These are phyloP conservation scores for Pedetes capensis DNA, from an alignment of 2,113 vertebrate species.

Conservation along the genomic window DNA sequence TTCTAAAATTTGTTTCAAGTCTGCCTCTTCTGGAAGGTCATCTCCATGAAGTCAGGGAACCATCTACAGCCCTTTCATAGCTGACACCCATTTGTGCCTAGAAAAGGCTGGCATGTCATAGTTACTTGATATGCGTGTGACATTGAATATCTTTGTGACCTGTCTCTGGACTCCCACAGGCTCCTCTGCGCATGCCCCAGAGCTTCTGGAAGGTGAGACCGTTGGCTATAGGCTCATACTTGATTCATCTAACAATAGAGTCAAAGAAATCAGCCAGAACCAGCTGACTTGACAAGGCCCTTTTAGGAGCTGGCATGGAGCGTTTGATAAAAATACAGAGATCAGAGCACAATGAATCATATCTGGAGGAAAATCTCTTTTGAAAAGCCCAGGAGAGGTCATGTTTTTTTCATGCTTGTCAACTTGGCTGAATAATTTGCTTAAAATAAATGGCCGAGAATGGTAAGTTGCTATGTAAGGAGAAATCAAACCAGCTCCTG, in stretches of 20 bases:
- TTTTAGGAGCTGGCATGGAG: slow-evolving; percentile 60
- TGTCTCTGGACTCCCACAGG: not conserved
- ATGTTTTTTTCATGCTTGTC: slow-evolving; percentile 74
- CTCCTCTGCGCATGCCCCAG: not conserved
- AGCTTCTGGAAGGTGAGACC: slow-evolving; percentile 10
- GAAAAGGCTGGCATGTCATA: not conserved
- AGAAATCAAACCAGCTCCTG: not conserved
- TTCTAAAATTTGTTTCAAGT: not conserved
- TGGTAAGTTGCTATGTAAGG: slow-evolving; percentile 43
- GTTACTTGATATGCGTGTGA: not conserved
- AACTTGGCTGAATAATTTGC: slow-evolving; percentile 71
- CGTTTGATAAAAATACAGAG: slow-evolving; percentile 49
- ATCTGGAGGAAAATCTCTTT: slow-evolving; percentile 70
- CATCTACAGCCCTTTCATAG: not conserved
- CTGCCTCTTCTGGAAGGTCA: not conserved
- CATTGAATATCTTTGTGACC: not conserved
- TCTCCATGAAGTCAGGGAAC: not conserved
- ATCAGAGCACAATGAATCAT: slow-evolving; percentile 65
- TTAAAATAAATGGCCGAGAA: slow-evolving; percentile 61
- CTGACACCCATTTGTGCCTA: not conserved
- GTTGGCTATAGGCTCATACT: slow-evolving; percentile 21
- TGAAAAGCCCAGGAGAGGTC: slow-evolving; percentile 58
- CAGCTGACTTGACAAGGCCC: slow-evolving; percentile 31
- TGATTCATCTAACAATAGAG: slow-evolving; percentile 39
- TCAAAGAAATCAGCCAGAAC: slow-evolving; percentile 42